Conservation (phyloP, 2,888 invertebrate species). For the Sinohyriopsis cumingii region DNA sequence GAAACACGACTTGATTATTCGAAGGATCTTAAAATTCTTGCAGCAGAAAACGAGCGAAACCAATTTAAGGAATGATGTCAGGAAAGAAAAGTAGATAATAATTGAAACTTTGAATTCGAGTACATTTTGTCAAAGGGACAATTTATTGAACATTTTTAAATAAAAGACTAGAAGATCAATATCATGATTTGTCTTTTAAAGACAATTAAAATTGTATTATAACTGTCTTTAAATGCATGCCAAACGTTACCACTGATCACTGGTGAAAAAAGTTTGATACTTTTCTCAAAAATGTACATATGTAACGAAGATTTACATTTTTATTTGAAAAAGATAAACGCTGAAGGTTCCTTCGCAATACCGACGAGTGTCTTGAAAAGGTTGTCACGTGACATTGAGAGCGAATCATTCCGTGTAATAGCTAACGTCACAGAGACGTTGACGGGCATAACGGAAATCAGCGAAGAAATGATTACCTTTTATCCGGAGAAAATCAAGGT, state of each 20-base stretch:
- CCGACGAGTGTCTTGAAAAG: conserved; percentile 18
- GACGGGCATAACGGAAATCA: conserved; percentile 88
- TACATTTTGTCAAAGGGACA: no score
- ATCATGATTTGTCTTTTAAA: no score
- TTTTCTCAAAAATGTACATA: not conserved
- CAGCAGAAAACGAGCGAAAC: no score
- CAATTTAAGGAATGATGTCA: no score
- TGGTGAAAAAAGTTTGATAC: not conserved
- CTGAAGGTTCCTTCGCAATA: conserved; percentile 28
- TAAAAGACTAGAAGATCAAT: no score
- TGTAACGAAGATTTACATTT: not conserved
- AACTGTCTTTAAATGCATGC: not conserved
- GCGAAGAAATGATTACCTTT: conserved; percentile 81
- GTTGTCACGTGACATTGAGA: conserved; percentile 24
- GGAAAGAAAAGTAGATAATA: no score
- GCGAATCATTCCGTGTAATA: conserved; percentile 67
- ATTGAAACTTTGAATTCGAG: no score
- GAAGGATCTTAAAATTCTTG: no score
- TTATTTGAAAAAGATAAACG: conserved; percentile 35
- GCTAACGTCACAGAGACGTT: conserved; percentile 91
- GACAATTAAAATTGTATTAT: no score
- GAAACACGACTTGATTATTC: no score
- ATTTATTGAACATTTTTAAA: no score
- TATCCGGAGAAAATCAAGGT: conserved; percentile 81
- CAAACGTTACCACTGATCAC: not conserved